A percentile compares a stretch with the other conserved stretches of the same genome.
Conservation (phyloP, 2,113 vertebrate species). For the Puntigrus tetrazona region DNA sequence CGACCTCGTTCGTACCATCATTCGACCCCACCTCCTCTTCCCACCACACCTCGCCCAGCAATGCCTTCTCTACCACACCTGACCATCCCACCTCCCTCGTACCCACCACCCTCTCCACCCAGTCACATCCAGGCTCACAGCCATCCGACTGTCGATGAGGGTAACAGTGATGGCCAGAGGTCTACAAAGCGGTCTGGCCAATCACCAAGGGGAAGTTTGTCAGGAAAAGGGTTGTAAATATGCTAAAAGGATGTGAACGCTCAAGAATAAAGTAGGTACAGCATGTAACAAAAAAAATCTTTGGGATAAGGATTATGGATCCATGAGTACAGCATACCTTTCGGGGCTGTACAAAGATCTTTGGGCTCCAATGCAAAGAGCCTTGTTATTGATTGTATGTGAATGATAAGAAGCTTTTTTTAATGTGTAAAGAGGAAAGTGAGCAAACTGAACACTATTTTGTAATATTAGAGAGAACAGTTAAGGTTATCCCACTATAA, state of each 20-base stretch:
- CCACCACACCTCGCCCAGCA: conserved; percentile 43
- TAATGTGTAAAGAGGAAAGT: conserved; percentile 22
- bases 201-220: conserved; percentile 67
- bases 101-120: conserved; percentile 67
- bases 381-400: conserved; percentile 39
- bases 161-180: conserved; percentile 65
- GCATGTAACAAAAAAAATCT: neutral
- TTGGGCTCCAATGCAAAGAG: conserved; percentile 37
- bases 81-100: conserved; percentile 38
- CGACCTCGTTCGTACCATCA: conserved; percentile 61
- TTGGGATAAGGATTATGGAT: conserved; percentile 3
- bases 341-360: conserved; percentile 9
- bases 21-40: conserved; percentile 60
- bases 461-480: conserved; percentile 25
- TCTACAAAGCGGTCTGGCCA: conserved; percentile 59
- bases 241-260: neutral
- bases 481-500: neutral
- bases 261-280: conserved; percentile 1
- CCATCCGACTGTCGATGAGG: conserved; percentile 59
- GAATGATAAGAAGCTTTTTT: conserved; percentile 28
- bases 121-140: conserved; percentile 58
- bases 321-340: conserved; percentile 21
- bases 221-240: conserved; percentile 63
- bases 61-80: conserved; percentile 46
- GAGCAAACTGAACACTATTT: conserved; percentile 43